Evolutionary conservation across 2,113 vertebrate species (phyloP).

Genomic region (Garra rufa): DNA sequence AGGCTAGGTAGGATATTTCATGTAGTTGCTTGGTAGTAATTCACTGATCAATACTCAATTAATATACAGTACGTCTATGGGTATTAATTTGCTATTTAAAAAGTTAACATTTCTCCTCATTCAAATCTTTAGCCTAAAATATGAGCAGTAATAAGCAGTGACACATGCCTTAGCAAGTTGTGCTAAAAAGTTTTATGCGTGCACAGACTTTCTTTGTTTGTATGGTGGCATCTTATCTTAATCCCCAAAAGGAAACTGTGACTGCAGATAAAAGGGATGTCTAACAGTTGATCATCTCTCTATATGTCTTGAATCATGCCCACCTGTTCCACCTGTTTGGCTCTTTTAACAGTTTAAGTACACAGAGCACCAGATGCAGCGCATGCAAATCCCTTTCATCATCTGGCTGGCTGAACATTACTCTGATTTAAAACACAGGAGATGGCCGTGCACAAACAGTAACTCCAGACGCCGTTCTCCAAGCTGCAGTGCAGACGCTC

Average conservation of each 20-base stretch:
- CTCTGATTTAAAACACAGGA: constrained; percentile 33
- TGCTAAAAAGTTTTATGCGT: neutral
- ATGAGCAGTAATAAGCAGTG: neutral
- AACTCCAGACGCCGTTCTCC: constrained; percentile 68
- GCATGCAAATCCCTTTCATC: constrained; percentile 59
- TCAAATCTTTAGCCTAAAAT: neutral
- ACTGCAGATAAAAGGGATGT: constrained; percentile 27
- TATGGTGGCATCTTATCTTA: neutral
- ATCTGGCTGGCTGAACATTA: constrained; percentile 47
- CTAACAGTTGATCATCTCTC: constrained; percentile 21
- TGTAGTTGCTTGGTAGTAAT: neutral
- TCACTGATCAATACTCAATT: neutral
- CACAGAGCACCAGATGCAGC: constrained; percentile 8
- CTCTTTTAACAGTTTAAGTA: constrained; percentile 34
- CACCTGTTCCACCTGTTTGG: constrained; percentile 54
- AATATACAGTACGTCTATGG: neutral
- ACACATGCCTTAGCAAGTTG: neutral
- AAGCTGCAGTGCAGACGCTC: constrained; percentile 58
- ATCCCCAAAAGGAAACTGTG: constrained; percentile 15
- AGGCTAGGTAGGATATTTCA: no score
- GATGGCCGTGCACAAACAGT: constrained; percentile 42
- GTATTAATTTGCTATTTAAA: neutral
- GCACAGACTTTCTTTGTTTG: neutral
- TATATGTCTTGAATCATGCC: neutral
- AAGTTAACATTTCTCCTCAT: neutral